A percentile compares a stretch with the other conserved stretches of the same genome.
These are phyloP conservation scores for Argynnis bischoffii DNA, from an alignment of 2,888 invertebrate species.

Conservation along the genomic window DNA sequence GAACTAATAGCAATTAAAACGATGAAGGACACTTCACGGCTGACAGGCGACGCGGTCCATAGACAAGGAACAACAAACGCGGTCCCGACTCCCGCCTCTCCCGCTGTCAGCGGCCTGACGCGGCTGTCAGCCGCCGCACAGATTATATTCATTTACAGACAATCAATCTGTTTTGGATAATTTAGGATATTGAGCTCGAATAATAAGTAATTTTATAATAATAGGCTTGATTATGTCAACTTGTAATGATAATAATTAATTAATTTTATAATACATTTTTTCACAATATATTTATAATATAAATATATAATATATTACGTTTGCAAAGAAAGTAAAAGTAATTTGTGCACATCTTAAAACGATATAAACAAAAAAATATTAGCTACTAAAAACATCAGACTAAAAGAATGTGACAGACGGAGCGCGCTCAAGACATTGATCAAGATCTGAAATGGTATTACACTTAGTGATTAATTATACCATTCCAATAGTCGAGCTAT, in stretches of 20 bases:
- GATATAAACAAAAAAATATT: too few species aligned
- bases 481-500: too few species aligned
- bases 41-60: conserved; percentile 1
- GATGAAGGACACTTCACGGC: conserved; percentile 10
- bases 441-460: too few species aligned
- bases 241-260: background rate
- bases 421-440: too few species aligned
- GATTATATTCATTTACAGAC: conserved; percentile 12
- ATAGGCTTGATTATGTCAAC: background rate
- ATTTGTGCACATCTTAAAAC: too few species aligned
- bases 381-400: too few species aligned
- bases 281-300: too few species aligned
- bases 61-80: too few species aligned
- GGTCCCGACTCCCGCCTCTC: background rate
- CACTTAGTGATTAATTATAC: too few species aligned
- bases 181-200: background rate
- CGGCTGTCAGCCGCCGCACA: conserved; percentile 8
- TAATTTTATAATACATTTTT: background rate
- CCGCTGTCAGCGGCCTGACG: conserved; percentile 11
- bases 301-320: too few species aligned
- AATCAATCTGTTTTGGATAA: conserved; percentile 12
- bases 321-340: too few species aligned
- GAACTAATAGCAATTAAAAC: conserved; percentile 20
- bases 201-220: conserved; percentile 1
- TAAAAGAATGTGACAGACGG: too few species aligned